Base-by-base conservation (phyloP, 2,113 vertebrate genomes). In the Bos taurus region DNA sequence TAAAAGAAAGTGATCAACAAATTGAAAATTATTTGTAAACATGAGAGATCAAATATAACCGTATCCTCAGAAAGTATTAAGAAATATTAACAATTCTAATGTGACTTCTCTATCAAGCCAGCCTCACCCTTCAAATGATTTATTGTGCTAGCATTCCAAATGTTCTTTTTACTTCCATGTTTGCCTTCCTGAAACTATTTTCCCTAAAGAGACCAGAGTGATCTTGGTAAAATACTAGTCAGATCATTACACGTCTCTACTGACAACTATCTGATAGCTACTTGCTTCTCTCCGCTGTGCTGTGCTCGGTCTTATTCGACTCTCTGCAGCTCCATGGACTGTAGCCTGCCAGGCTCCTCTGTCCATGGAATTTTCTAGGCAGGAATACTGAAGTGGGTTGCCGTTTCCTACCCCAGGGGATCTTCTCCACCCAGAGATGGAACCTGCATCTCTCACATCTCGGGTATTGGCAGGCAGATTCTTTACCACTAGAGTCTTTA, bases 11-110 rank as follows among this genome's bases (percentile, higher is more conserved):
- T 90, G 33, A 40, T 60, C 64, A 90, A 33, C 48, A 88, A 92
- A 21, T 30, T 92, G 81, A 88, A 64, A 77, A 89, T 64, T 43
- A 88, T 74, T 64, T 92, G 64, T 92, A 33, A 78, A 21, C 46
- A 64, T 30, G 48, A 48, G 9, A 6, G 3, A 56, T 92, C 33
- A n/a, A 2, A 54, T 67, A 26, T 59, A 62, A 78, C 43, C 56
- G 0, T 77, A 67, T 40, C 5, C 6, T 90, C 60, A 71, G 33
- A 80, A 57, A 81, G 25, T 59, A 54, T 26, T 86, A 50, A 86
- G n/a, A 60, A 86, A 71, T 50, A 56, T 7, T 67, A 43, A 17
- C 89, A 48, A 60, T 84, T 33, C 12, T 88, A 78, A 64, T 78
- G 17, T 1, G n/a, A 64, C 48, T 54, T 78, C 11, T 19, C 21